Conservation (phyloP, 1,140 invertebrate species). For the Drosophila pachea region DNA sequence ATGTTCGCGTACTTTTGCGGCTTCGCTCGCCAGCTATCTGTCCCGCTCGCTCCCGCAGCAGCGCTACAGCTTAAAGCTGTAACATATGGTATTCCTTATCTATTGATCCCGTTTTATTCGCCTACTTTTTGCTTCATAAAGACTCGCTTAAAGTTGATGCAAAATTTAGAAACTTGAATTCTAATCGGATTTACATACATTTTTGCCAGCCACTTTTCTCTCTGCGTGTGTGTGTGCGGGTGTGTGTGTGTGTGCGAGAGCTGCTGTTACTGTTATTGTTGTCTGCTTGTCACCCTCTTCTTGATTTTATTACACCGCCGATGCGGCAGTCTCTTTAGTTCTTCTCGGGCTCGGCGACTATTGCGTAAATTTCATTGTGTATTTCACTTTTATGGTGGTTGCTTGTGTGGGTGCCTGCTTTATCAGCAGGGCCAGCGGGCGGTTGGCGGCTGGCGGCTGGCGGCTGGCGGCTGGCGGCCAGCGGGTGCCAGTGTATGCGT, state of each 20-base stretch:
- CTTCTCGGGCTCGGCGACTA: slow-evolving; percentile 47
- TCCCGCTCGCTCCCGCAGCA: neutral
- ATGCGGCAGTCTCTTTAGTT: slow-evolving; percentile 67
- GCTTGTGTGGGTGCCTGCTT: slow-evolving; percentile 32
- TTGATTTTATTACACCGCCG: slow-evolving; percentile 74
- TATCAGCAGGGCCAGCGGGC: neutral
- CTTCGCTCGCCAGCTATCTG: neutral
- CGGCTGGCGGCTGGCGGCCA: slow-evolving; percentile 9
- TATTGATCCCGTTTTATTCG: slow-evolving; percentile 30
- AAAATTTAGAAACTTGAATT: slow-evolving; percentile 63
- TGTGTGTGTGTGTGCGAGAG: slow-evolving; percentile 32
- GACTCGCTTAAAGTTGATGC: slow-evolving; percentile 51
- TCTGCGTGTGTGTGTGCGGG: slow-evolving; percentile 59
- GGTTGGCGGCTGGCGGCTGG: slow-evolving; percentile 22
- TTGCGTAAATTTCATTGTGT: slow-evolving; percentile 78
- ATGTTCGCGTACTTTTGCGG: neutral
- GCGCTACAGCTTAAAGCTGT: slow-evolving; percentile 13
- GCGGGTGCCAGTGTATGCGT: slow-evolving; percentile 18
- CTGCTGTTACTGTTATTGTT: slow-evolving; percentile 35
- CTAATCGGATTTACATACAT: slow-evolving; percentile 73
- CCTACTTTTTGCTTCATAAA: slow-evolving; percentile 7
- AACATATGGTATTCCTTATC: slow-evolving; percentile 32
- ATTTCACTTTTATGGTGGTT: slow-evolving; percentile 75
- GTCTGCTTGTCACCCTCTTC: slow-evolving; percentile 72
- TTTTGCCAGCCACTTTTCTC: slow-evolving; percentile 32